A percentile compares a stretch with the other conserved stretches of the same genome.
These are phyloP conservation scores for Camelus dromedarius DNA, from an alignment of 2,113 vertebrate genomes.

Conservation along the genomic window DNA sequence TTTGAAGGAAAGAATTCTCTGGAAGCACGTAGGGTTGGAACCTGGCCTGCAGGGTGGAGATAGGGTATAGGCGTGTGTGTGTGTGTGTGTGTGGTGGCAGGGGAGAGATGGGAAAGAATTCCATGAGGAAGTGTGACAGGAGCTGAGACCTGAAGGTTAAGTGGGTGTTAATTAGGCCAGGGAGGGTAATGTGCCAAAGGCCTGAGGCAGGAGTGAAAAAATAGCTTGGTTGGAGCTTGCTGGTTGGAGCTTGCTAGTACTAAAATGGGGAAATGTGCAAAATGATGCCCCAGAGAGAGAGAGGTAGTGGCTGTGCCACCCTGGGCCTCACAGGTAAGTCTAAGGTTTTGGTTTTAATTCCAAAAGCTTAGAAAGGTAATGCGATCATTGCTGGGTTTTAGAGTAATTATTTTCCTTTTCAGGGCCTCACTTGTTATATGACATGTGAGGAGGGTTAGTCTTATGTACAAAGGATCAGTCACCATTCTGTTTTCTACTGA, in stretches of 20 bases:
- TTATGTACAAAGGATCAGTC: background rate
- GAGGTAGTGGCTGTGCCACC: background rate
- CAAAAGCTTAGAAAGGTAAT: background rate
- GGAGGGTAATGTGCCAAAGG: background rate
- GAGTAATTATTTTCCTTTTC: background rate
- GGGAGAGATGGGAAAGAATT: background rate
- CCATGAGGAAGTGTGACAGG: background rate
- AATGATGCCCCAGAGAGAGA: background rate
- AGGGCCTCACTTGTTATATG: background rate
- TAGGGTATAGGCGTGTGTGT: background rate
- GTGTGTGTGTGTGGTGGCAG: background rate
- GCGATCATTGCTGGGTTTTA: background rate
- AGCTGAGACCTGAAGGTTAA: background rate
- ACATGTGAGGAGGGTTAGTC: background rate
- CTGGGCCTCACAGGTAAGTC: background rate
- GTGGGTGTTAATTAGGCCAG: background rate
- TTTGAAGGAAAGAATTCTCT: background rate
- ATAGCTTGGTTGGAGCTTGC: background rate
- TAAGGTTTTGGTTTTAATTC: constrained; percentile 19
- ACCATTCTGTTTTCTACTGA: background rate
- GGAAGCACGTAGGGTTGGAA: background rate
- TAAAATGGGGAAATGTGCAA: background rate
- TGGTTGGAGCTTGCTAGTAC: background rate
- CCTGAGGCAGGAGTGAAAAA: background rate
- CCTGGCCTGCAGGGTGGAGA: background rate